Conservation (phyloP, 2,797 vertebrate genomes). For the Poeciliopsis paucimaculata region DNA sequence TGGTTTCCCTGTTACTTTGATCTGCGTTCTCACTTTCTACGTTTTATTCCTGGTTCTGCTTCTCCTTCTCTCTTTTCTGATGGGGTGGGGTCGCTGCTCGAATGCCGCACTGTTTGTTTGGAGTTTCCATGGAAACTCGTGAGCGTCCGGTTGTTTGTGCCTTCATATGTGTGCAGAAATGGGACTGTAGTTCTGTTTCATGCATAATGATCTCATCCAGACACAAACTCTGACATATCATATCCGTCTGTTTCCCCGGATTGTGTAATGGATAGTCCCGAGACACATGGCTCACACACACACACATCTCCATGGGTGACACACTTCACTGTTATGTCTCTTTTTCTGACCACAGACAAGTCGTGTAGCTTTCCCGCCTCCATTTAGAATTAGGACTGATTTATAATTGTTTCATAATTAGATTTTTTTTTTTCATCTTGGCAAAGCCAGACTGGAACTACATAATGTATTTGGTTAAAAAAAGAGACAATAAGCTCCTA, state of each 20-base stretch:
- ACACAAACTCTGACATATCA: slow-evolving; percentile 60
- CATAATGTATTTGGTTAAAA: not conserved
- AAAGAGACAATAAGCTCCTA: slow-evolving; percentile 36
- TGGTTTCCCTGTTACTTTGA: slow-evolving; percentile 15
- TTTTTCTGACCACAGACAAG: slow-evolving; percentile 35
- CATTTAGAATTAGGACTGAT: slow-evolving; percentile 20
- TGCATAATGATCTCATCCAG: slow-evolving; percentile 72
- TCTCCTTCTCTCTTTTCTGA: slow-evolving; percentile 34
- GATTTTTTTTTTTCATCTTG: slow-evolving; percentile 21
- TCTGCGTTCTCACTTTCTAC: slow-evolving; percentile 22
- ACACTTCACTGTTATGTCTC: slow-evolving; percentile 42
- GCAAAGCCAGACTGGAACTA: not conserved
- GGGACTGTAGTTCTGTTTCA: slow-evolving; percentile 52
- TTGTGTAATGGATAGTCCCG: slow-evolving; percentile 68
- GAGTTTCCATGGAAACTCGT: slow-evolving; percentile 66
- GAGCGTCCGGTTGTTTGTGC: slow-evolving; percentile 43
- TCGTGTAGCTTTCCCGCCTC: slow-evolving; percentile 22
- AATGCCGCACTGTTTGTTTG: slow-evolving; percentile 74
- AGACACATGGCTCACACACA: slow-evolving; percentile 5
- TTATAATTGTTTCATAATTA: slow-evolving; percentile 32
- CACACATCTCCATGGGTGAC: slow-evolving; percentile 28
- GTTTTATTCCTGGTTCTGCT: slow-evolving; percentile 33
- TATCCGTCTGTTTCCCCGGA: slow-evolving; percentile 68
- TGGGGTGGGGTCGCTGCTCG: slow-evolving; percentile 58
- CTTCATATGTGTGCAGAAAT: slow-evolving; percentile 30